A percentile compares a stretch with the other conserved stretches of the same genome.
phyloP scores from a whole-genome alignment of 2,797 vertebrate genomes.

The Merluccius polli region DNA sequence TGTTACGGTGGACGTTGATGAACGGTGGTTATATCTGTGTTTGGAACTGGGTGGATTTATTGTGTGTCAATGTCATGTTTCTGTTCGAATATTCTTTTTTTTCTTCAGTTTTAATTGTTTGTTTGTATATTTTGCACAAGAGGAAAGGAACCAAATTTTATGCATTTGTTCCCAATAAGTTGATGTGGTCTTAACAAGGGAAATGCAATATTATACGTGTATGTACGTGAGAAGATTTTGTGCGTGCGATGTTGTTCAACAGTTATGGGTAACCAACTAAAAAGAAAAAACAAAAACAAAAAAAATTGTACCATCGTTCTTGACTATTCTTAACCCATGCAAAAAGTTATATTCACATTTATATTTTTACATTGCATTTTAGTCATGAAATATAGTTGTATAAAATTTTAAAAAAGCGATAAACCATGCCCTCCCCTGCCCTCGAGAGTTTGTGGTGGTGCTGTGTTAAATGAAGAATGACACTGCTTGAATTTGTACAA shows the following conservation, averaged over 20 bases:
- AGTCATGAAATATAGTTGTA: slow-evolving; percentile 62
- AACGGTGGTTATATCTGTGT: slow-evolving; percentile 56
- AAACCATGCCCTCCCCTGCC: slow-evolving; percentile 40
- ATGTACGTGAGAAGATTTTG: slow-evolving; percentile 16
- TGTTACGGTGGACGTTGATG: slow-evolving; percentile 43
- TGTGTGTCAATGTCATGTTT: slow-evolving; percentile 24
- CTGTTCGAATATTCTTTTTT: slow-evolving; percentile 1
- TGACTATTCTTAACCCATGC: slow-evolving; percentile 58
- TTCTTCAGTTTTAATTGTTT: slow-evolving; percentile 25
- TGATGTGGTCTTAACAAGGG: slow-evolving; percentile 73
- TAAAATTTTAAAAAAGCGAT: slow-evolving; percentile 35
- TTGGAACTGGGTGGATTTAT: slow-evolving; percentile 57
- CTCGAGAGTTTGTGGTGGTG: slow-evolving; percentile 39
- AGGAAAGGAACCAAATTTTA: slow-evolving; percentile 79
- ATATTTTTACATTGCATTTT: slow-evolving; percentile 78
- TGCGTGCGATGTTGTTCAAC: slow-evolving; percentile 41
- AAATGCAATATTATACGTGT: slow-evolving; percentile 70
- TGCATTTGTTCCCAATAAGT: slow-evolving; percentile 63
- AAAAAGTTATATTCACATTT: slow-evolving; percentile 73
- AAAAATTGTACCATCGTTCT: slow-evolving; percentile 32
- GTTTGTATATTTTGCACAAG: slow-evolving; percentile 79
- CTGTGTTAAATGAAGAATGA: slow-evolving; percentile 75
- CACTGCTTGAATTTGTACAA: slow-evolving; percentile 70
- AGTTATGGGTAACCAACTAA: slow-evolving; percentile 76
- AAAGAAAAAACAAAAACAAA: slow-evolving; percentile 32